Conservation (phyloP, 2,113 vertebrate species). For the Epinephelus moara region DNA sequence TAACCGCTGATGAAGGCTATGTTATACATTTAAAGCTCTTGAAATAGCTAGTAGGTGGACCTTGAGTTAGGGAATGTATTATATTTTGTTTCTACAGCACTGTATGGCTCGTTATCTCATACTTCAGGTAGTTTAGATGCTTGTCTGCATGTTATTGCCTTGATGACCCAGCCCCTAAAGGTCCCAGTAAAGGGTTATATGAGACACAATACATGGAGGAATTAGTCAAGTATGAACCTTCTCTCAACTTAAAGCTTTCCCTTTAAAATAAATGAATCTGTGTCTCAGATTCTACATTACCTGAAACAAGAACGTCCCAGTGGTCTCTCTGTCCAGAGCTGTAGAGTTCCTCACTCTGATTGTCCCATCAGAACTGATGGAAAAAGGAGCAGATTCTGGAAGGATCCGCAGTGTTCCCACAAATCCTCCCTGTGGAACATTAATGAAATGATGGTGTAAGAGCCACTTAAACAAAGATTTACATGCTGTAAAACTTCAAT, state of each 20-base stretch:
- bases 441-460: background rate
- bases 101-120: background rate
- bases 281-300: slow-evolving; percentile 39
- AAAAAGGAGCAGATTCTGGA: slow-evolving; percentile 78
- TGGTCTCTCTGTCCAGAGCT: slow-evolving; percentile 78
- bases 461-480: no score
- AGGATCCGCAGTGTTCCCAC: slow-evolving; percentile 68
- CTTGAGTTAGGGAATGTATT: background rate
- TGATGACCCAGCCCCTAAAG: no score
- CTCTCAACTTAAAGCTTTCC: background rate
- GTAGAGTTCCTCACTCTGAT: slow-evolving; percentile 75
- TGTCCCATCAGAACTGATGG: slow-evolving; percentile 65
- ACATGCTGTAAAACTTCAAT: no score
- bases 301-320: slow-evolving; percentile 65
- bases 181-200: background rate
- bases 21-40: background rate
- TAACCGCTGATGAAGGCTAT: no score
- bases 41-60: no score
- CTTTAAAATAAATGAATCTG: background rate
- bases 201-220: background rate
- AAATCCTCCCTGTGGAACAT: slow-evolving; percentile 80
- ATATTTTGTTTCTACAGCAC: background rate
- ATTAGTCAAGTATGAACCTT: background rate
- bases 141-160: no score
- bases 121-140: background rate